phyloP scores from a whole-genome alignment of 1,140 invertebrate genomes.

The Zeugodacus cucurbitae region DNA sequence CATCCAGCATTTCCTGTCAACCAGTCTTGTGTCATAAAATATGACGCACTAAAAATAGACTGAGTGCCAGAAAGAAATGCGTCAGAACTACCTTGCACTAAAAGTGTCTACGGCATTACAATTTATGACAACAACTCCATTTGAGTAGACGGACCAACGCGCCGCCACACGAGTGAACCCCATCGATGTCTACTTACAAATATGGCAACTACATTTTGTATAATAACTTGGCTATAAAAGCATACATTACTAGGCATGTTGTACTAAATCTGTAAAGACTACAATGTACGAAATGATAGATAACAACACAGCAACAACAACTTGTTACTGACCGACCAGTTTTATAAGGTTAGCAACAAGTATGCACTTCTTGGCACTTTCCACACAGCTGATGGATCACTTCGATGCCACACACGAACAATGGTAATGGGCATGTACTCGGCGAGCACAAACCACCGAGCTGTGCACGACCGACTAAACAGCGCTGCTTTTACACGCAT shows the following conservation, averaged over 20 bases:
- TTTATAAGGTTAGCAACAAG: neutral
- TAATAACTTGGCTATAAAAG: neutral
- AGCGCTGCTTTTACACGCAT: constrained; percentile 35
- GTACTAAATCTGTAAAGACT: neutral
- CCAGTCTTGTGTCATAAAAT: too few species aligned
- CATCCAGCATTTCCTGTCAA: too few species aligned
- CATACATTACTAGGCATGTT: neutral
- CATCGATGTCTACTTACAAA: neutral
- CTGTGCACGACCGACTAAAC: neutral
- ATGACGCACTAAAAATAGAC: too few species aligned
- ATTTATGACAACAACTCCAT: constrained; percentile 29
- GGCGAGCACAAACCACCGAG: neutral
- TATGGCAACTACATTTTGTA: neutral
- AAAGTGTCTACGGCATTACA: neutral
- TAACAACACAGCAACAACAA: neutral
- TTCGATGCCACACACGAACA: neutral
- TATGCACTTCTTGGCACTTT: neutral
- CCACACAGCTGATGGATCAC: neutral
- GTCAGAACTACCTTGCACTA: neutral
- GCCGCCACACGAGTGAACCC: neutral
- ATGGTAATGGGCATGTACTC: neutral
- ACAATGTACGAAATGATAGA: neutral
- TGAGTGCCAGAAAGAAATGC: neutral
- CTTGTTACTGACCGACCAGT: neutral
- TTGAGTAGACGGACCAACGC: neutral